Evolutionary conservation across 2,113 vertebrate species (phyloP), one percentile per base, ranked within the genome.

Genomic region (Hypocryptadius cinnamomeus): DNA sequence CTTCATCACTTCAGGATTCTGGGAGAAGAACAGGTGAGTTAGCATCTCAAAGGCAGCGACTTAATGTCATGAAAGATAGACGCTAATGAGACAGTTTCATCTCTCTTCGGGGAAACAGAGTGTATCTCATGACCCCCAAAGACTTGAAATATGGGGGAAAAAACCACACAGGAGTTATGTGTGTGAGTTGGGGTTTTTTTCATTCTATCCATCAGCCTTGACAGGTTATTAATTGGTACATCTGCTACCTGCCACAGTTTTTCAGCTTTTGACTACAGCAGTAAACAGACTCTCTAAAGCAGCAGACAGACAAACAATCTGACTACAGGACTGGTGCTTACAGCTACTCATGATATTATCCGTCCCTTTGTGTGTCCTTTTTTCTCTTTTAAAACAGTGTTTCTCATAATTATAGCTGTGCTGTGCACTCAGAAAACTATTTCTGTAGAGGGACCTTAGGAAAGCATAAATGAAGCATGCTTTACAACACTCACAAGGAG

Each of bases 1-100:
- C 90, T 98, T 65, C 99, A 99, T 98, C 99, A 99, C 93, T 99
- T 99, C 97, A 97, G 98, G 93, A 95, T 98, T 90, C 97, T 99
- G 44, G 99, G 99, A 87, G 98, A 98, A 25, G 98, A 99, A 59
- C 98, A 99, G 98, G 99, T 99, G 95, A 98, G 97, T 97, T 79
- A n/a, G 60, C 92, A 85, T 91, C 93, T 86, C 92, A 80, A 90
- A 96, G 91, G 39, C 80, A 83, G 48, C 12, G 0, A 93, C 66
- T 65, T 48, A 54, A 79, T 90, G 92, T 95, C 87, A 54, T 33
- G 78, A 95, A 95, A 94, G 93, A 95, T 31, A 87, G 96, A 93
- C 65, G 3, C 92, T 98, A 97, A 97, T 95, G 96, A 98, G 97
- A 90, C 87, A 89, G 89, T 59, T 79, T 73, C 48, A 31, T 92